Evolutionary conservation across 2,113 vertebrate genomes (phyloP).

Genomic region (Syngnathus floridae): DNA sequence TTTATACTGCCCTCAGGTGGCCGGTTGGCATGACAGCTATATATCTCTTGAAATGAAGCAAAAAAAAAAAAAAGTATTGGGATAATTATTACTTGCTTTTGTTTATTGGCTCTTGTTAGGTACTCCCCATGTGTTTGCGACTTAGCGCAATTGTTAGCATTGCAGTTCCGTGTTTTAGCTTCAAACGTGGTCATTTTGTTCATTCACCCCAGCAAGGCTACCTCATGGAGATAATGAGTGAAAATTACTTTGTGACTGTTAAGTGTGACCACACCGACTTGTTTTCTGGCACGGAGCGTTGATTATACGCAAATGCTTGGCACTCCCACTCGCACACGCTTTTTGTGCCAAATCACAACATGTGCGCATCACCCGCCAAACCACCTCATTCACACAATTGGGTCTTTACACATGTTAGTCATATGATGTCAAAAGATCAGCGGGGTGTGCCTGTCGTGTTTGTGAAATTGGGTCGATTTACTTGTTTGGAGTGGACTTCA

Average conservation of each 20-base stretch:
- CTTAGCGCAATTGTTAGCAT: background rate
- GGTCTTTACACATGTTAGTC: background rate
- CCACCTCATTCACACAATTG: background rate
- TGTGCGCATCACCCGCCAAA: background rate
- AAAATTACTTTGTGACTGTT: background rate
- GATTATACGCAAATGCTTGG: background rate
- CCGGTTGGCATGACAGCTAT: too few relatives aligned
- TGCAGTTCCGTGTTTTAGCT: background rate
- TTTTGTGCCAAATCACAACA: background rate
- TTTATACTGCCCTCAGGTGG: too few relatives aligned
- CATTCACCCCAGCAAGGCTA: background rate
- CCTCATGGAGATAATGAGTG: conserved; percentile 1
- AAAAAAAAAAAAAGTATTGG: too few relatives aligned
- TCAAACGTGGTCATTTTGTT: background rate
- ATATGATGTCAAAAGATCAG: conserved; percentile 1
- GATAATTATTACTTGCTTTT: too few relatives aligned
- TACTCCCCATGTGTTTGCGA: background rate
- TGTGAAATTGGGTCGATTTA: background rate
- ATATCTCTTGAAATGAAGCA: too few relatives aligned
- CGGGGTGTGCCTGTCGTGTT: background rate
- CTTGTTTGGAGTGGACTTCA: background rate
- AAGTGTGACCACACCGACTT: background rate
- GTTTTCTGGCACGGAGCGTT: background rate
- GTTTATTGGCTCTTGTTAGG: background rate
- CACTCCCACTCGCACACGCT: background rate